A percentile compares a stretch with the other conserved stretches of the same genome.
Conservation (phyloP, 1,140 invertebrate genomes). For the Micrasema minimum region DNA sequence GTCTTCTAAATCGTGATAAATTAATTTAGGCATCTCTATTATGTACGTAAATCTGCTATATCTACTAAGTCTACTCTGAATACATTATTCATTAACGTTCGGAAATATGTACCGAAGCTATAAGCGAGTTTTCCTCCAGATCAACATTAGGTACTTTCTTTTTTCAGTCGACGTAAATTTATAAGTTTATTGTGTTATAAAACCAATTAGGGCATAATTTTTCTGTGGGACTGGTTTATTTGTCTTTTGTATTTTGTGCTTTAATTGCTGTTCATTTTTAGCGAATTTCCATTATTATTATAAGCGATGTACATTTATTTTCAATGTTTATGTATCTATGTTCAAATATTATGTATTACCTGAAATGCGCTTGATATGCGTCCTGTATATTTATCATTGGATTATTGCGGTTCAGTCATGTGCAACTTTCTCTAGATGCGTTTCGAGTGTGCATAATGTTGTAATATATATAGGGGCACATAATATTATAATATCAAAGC, state of each 20-base stretch:
- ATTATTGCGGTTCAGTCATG: background rate
- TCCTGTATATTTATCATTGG: constrained; percentile 9
- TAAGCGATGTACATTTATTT: background rate
- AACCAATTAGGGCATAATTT: background rate
- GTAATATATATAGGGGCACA: constrained; percentile 3
- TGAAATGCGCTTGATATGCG: background rate
- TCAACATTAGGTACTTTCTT: constrained; percentile 19
- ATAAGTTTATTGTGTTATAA: background rate
- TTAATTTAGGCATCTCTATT: constrained; percentile 23
- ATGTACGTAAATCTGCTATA: too few species aligned
- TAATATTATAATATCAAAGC: background rate
- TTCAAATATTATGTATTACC: background rate
- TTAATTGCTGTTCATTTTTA: too few species aligned
- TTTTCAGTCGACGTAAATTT: constrained; percentile 15
- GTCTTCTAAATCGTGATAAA: constrained; percentile 22
- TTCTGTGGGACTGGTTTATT: background rate
- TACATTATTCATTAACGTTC: constrained; percentile 38
- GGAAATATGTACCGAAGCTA: too few species aligned
- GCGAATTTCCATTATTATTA: background rate
- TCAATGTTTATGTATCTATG: background rate
- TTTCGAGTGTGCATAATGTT: constrained; percentile 1
- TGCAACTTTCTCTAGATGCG: constrained; percentile 24
- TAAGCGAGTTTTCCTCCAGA: constrained; percentile 11
- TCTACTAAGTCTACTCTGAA: constrained; percentile 11
- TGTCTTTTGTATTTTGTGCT: background rate